Conservation (phyloP, 2,797 vertebrate species). For the Enteromius afrohamiltoni region DNA sequence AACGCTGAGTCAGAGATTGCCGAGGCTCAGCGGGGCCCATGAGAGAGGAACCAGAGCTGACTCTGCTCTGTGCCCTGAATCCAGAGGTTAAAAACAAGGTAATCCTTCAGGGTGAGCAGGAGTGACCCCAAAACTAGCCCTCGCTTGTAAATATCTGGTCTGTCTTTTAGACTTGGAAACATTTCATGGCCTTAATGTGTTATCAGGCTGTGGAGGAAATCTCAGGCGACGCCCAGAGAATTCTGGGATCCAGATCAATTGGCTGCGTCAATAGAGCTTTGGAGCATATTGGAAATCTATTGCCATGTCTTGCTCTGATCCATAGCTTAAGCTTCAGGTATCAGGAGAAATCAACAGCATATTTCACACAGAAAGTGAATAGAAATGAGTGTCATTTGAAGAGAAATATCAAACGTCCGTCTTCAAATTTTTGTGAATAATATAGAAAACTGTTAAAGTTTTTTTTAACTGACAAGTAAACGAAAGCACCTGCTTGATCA, state of each 20-base stretch:
- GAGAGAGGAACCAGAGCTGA: conserved; percentile 25
- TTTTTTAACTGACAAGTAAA: background rate
- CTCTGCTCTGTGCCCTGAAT: conserved; percentile 23
- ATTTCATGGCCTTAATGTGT: conserved; percentile 45
- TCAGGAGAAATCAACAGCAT: conserved; percentile 5
- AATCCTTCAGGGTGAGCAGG: conserved; percentile 20
- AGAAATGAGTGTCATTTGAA: background rate
- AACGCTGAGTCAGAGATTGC: conserved; percentile 71
- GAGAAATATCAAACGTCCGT: background rate
- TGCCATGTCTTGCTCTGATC: background rate
- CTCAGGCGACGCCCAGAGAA: conserved; percentile 20
- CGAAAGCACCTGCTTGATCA: background rate
- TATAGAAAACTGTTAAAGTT: background rate
- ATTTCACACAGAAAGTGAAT: background rate
- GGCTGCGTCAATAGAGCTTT: conserved; percentile 22
- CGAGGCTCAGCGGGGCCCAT: conserved; percentile 27
- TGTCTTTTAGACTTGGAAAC: conserved; percentile 30
- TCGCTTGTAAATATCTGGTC: conserved; percentile 23
- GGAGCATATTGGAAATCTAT: conserved; percentile 40
- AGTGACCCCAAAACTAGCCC: conserved; percentile 24
- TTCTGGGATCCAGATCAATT: conserved; percentile 46
- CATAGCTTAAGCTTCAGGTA: conserved; percentile 23
- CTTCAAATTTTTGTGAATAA: background rate
- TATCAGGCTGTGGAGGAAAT: conserved; percentile 45
- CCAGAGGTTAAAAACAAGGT: conserved; percentile 31